Percentiles rank a stretch among this genome's conserved stretches.
phyloP scores from a whole-genome alignment of 1,140 invertebrate species.

The Pentalonia nigronervosa region DNA sequence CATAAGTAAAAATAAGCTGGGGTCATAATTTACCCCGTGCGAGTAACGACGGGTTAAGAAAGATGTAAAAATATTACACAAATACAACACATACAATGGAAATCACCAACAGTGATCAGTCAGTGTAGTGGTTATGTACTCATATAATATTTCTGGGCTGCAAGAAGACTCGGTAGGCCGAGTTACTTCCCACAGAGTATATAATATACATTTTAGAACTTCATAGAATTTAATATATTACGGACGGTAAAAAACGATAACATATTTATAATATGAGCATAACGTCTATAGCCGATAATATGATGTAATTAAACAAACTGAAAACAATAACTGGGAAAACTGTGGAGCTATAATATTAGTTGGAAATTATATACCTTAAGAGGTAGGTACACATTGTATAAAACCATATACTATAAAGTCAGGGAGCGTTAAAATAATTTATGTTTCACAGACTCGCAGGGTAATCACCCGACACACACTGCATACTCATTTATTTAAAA shows the following conservation, averaged over 20 bases:
- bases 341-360: background rate
- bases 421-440: background rate
- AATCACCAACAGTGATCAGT: background rate
- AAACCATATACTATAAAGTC: background rate
- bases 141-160: background rate
- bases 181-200: background rate
- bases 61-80: too few species aligned
- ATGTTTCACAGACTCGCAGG: background rate
- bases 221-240: background rate
- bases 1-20: too few species aligned
- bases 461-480: background rate
- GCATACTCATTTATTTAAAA: background rate
- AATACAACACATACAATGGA: background rate
- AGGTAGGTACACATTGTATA: background rate
- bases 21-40: too few species aligned
- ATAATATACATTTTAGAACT: background rate
- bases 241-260: background rate
- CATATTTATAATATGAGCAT: background rate
- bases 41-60: too few species aligned
- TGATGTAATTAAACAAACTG: background rate
- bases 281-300: background rate
- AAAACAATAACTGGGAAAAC: background rate
- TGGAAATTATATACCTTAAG: background rate
- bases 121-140: background rate
- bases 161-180: background rate